phyloP scores from a whole-genome alignment of 2,113 vertebrate genomes.

The Melanotaenia duboulayi region DNA sequence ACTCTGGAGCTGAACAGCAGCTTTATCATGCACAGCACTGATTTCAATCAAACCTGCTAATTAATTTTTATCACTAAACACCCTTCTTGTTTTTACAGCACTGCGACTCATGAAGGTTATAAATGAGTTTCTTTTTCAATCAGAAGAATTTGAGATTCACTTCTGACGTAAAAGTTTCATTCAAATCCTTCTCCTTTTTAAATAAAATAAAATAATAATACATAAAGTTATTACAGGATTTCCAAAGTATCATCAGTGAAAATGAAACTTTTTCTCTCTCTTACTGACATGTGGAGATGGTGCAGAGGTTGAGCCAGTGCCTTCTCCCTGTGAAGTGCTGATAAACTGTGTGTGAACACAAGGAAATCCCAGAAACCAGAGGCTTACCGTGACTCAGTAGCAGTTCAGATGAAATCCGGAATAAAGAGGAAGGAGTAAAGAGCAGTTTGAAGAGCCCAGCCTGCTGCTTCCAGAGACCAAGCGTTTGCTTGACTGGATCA shows the following conservation, averaged over 20 bases:
- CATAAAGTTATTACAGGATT: not conserved
- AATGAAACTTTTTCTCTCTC: not conserved
- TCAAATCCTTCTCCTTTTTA: too few species aligned
- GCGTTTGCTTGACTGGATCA: slow-evolving; percentile 64
- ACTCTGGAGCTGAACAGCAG: too few species aligned
- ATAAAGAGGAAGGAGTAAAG: slow-evolving; percentile 31
- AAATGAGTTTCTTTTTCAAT: too few species aligned
- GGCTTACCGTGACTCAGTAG: slow-evolving; percentile 48
- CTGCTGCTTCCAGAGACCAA: slow-evolving; percentile 44
- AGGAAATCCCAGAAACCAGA: slow-evolving; percentile 8
- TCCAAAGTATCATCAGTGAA: not conserved
- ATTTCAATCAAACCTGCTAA: too few species aligned
- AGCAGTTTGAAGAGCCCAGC: slow-evolving; percentile 10
- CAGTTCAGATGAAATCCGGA: slow-evolving; percentile 18
- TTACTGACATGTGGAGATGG: not conserved
- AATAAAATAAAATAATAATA: not conserved
- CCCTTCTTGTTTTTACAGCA: too few species aligned
- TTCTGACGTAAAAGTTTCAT: too few species aligned
- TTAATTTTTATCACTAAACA: too few species aligned
- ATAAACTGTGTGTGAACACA: not conserved
- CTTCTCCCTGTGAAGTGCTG: not conserved
- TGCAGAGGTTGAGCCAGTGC: not conserved
- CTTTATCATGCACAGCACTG: too few species aligned
- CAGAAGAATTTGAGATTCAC: too few species aligned
- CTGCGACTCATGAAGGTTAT: too few species aligned